Percentiles rank a stretch among this genome's conserved stretches.
phyloP scores from a whole-genome alignment of 2,113 vertebrate genomes.

The Neofelis nebulosa region DNA sequence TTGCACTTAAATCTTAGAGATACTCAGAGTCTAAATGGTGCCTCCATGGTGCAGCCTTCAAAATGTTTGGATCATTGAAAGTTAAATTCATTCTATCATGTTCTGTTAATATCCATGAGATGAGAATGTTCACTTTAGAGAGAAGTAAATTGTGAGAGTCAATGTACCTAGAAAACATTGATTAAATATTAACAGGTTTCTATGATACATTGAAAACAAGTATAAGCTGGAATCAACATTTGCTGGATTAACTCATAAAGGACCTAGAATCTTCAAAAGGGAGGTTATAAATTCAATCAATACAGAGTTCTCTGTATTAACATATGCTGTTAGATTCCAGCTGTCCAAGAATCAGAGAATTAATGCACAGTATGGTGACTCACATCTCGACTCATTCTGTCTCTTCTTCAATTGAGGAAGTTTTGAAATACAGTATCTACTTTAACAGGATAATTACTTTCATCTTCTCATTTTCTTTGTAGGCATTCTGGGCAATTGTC shows the following conservation, averaged over 20 bases:
- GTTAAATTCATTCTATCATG: constrained; percentile 48
- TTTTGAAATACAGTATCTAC: background rate
- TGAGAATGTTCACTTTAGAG: constrained; percentile 52
- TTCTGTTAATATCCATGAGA: constrained; percentile 48
- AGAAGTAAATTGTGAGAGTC: constrained; percentile 38
- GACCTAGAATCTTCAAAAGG: background rate
- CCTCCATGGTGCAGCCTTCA: constrained; percentile 41
- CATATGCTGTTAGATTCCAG: background rate
- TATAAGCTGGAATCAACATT: constrained; percentile 26
- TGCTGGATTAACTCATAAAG: background rate
- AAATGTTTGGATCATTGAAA: constrained; percentile 58
- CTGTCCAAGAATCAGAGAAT: background rate
- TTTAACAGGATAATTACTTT: background rate
- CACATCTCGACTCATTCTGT: background rate
- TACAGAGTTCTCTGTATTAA: background rate
- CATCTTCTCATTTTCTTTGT: background rate
- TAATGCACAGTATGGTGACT: background rate
- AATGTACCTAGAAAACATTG: constrained; percentile 9
- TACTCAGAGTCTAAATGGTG: background rate
- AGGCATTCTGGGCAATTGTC: background rate
- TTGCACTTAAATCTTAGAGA: background rate
- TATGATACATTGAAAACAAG: constrained; percentile 28
- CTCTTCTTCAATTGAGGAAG: background rate
- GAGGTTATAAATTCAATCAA: background rate
- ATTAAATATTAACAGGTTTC: constrained; percentile 52